Base-by-base conservation (phyloP, 2,113 vertebrate genomes). In the Myiopsitta monachus region DNA sequence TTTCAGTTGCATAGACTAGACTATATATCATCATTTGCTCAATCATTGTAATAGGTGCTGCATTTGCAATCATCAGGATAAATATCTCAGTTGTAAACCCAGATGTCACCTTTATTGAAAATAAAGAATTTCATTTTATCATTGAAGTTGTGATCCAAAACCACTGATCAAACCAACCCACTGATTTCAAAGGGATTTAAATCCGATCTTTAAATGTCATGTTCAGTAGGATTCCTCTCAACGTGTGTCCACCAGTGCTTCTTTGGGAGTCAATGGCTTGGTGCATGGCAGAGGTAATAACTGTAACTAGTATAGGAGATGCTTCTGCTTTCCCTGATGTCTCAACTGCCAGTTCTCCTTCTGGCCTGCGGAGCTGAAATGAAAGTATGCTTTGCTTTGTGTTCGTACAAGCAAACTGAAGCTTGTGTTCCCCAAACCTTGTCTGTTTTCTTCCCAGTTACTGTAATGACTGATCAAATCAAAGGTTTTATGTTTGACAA, bases 151-250 rank as follows among this genome's bases (percentile, higher is more conserved):
- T 76, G 41, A 68, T 91, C 14, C 21, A 72, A 72, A 92, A 4
- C 3, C 15, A 68, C 3, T 18, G 31, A 51, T 63, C 31, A 75
- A 19, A 49, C 6, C 2, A 36, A 59, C 0, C 0, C 3, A 15
- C 51, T 15, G 16, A 49, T 63, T 91, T 92, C 6, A 67, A 77
- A 63, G 6, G 21, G 9, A 16, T 84, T 95, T 39, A 12, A 59
- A 68, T 75, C 23, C 1, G 0, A 33, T 73, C 33, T 73, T 79
- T 79, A 59, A 69, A 62, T n/a, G 10, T 31, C 1, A 1, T 27
- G 5, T 52, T 95, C 39, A 23, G 19, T 49, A 66, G 67, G 26
- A 5, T 57, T 86, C 18, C n/a, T 66, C n/a, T 39, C 51, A 70
- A 10, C n/a, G 14, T 51, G 3, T 27, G 18, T 59, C 16, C 69